A percentile compares a stretch with the other conserved stretches of the same genome.
These are phyloP conservation scores for Calypte anna DNA, from an alignment of 2,113 vertebrate genomes.

Conservation along the genomic window DNA sequence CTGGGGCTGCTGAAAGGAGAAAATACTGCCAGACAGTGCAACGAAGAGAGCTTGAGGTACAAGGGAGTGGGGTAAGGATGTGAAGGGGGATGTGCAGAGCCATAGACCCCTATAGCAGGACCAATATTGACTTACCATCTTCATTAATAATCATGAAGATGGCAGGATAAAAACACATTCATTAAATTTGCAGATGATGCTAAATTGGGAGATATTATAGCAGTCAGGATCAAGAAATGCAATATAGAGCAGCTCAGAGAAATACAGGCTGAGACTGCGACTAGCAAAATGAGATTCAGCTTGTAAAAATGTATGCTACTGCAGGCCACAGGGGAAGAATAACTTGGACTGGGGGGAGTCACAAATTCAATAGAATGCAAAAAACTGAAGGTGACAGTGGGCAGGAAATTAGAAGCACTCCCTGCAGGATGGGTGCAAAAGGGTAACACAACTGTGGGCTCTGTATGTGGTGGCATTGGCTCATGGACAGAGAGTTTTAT, in stretches of 20 bases:
- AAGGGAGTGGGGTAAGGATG: neutral
- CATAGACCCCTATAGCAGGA: neutral
- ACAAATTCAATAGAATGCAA: constrained; percentile 37
- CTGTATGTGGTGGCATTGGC: neutral
- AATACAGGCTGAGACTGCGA: neutral
- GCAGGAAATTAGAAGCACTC: constrained; percentile 28
- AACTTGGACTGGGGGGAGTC: neutral
- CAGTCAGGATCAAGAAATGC: constrained; percentile 4
- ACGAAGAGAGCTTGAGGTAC: neutral
- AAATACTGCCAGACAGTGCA: neutral
- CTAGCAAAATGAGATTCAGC: constrained; percentile 42
- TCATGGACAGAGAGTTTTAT: neutral
- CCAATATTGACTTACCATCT: neutral
- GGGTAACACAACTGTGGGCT: neutral
- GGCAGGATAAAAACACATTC: neutral
- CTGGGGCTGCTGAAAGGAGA: neutral
- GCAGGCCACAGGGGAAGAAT: constrained; percentile 35
- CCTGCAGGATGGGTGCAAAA: neutral
- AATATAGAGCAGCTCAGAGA: neutral
- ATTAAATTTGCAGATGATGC: constrained; percentile 45
- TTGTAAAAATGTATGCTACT: constrained; percentile 41
- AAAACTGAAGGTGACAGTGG: constrained; percentile 14
- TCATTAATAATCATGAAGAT: neutral
- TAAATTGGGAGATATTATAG: constrained; percentile 6
- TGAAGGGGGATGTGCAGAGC: neutral